Percentiles rank a stretch among this genome's conserved stretches.
Conservation (phyloP, 2,888 invertebrate species). For the Allophyes oxyacanthae region DNA sequence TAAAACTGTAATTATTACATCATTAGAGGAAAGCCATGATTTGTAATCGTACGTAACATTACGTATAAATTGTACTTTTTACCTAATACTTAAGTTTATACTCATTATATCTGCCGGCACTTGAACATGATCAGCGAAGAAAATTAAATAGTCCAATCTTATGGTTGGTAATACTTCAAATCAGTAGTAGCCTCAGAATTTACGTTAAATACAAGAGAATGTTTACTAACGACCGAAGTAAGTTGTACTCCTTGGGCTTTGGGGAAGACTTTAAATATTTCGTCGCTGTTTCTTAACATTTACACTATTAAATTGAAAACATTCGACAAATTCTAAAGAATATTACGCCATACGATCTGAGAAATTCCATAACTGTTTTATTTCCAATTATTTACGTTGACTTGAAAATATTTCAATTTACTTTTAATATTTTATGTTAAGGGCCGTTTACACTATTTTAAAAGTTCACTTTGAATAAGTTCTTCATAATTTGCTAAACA, state of each 20-base stretch:
- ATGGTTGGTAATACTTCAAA: conserved; percentile 27
- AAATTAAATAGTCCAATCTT: conserved; percentile 7
- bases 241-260: conserved; percentile 35
- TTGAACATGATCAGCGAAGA: conserved; percentile 6
- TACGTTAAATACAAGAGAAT: conserved; percentile 19
- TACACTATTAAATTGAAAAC: conserved; percentile 21
- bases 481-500: conserved; percentile 14
- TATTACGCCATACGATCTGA: background rate
- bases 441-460: too few relatives aligned
- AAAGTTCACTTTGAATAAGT: too few relatives aligned
- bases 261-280: conserved; percentile 23
- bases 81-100: conserved; percentile 7
- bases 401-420: background rate
- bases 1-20: conserved; percentile 4
- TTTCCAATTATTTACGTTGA: background rate
- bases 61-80: conserved; percentile 43
- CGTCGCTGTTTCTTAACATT: conserved; percentile 22
- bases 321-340: conserved; percentile 3
- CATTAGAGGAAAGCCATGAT: conserved; percentile 6
- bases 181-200: conserved; percentile 40
- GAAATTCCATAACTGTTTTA: background rate
- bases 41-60: conserved; percentile 1
- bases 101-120: conserved; percentile 18
- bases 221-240: conserved; percentile 16
- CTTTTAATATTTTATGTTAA: too few relatives aligned